Conservation (phyloP, 2,888 invertebrate species). For the Drosophila prostipennis region DNA sequence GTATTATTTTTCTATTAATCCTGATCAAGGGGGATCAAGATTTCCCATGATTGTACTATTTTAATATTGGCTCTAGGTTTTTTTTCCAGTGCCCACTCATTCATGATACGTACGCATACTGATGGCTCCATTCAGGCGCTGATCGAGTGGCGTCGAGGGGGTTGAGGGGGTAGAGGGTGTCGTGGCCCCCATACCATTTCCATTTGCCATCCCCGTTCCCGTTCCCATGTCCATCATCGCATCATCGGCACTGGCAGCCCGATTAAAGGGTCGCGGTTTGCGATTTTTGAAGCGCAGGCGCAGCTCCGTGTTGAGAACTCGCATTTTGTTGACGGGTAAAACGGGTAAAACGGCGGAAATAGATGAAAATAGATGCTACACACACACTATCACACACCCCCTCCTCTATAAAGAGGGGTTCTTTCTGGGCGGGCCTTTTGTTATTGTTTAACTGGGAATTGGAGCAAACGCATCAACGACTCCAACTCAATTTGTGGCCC, state of each 20-base stretch:
- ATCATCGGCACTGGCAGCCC: slow-evolving; percentile 75
- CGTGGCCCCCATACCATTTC: slow-evolving; percentile 1
- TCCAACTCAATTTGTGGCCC: slow-evolving; percentile 36
- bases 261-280: slow-evolving; percentile 74
- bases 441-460: slow-evolving; percentile 14
- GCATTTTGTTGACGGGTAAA: slow-evolving; percentile 53
- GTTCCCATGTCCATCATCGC: slow-evolving; percentile 37
- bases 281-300: slow-evolving; percentile 76
- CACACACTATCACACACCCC: background rate
- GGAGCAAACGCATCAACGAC: slow-evolving; percentile 57
- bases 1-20: background rate
- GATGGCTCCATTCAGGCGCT: slow-evolving; percentile 6
- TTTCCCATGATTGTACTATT: too few species aligned
- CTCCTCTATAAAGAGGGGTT: background rate
- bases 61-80: too few species aligned
- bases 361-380: slow-evolving; percentile 3
- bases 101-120: slow-evolving; percentile 22
- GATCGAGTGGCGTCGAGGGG: slow-evolving; percentile 2
- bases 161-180: background rate
- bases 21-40: background rate
- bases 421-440: background rate
- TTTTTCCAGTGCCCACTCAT: slow-evolving; percentile 1
- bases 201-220: slow-evolving; percentile 2
- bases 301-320: slow-evolving; percentile 74
- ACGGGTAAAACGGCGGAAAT: slow-evolving; percentile 19